A percentile compares a stretch with the other conserved stretches of the same genome.
phyloP scores from a whole-genome alignment of 2,797 vertebrate species.

The Sciurus vulgaris region DNA sequence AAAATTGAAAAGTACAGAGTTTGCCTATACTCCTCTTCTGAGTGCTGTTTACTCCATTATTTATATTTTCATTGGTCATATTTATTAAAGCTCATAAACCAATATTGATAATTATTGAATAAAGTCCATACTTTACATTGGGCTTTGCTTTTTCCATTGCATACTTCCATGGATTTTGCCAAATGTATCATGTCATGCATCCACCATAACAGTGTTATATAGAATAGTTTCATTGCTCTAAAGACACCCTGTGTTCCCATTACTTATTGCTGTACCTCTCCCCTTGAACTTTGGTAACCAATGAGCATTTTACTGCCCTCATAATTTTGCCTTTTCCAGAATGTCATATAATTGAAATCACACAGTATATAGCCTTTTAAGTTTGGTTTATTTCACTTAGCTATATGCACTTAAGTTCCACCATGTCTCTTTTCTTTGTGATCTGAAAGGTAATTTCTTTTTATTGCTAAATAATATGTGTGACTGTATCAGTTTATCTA shows the following conservation, averaged over 20 bases:
- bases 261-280: too few relatives aligned
- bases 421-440: neutral
- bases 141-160: neutral
- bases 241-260: neutral
- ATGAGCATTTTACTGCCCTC: neutral
- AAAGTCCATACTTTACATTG: neutral
- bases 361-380: neutral
- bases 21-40: neutral
- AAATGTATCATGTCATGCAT: neutral
- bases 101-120: neutral
- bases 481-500: neutral
- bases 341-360: neutral
- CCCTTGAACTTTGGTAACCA: neutral
- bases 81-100: neutral
- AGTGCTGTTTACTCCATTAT: neutral
- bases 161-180: neutral
- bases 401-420: neutral
- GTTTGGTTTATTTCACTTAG: constrained; percentile 11
- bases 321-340: neutral
- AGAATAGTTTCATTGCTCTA: neutral
- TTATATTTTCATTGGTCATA: neutral
- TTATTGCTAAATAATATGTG: constrained; percentile 10
- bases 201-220: neutral
- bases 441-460: neutral
- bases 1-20: neutral